phyloP scores from a whole-genome alignment of 2,888 invertebrate genomes.

The Acronicta psi region DNA sequence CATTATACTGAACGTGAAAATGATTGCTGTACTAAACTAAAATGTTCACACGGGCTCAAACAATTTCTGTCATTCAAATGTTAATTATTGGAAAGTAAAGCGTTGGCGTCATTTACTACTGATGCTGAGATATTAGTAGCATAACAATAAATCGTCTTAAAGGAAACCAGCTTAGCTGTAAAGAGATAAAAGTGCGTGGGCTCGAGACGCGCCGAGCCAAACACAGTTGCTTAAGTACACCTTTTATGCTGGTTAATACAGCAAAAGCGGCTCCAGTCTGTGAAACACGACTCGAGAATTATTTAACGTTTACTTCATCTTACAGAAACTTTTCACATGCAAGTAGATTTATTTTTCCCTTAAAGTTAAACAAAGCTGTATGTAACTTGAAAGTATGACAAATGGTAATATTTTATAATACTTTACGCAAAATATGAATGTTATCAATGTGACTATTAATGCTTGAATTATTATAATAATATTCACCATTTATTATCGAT shows the following conservation, averaged over 20 bases:
- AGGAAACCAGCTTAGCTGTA: constrained; percentile 82
- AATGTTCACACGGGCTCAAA: constrained; percentile 44
- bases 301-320: constrained; percentile 41
- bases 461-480: constrained; percentile 41
- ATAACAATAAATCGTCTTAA: constrained; percentile 83
- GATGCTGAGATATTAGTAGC: constrained; percentile 80
- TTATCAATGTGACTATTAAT: constrained; percentile 30
- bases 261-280: constrained; percentile 43
- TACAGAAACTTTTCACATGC: constrained; percentile 15
- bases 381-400: constrained; percentile 34
- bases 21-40: constrained; percentile 30
- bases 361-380: constrained; percentile 20
- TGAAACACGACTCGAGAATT: constrained; percentile 51
- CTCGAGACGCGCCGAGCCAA: constrained; percentile 65
- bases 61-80: constrained; percentile 71
- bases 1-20: constrained; percentile 13
- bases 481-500: constrained; percentile 40
- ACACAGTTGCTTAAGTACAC: constrained; percentile 81
- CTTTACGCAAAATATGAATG: constrained; percentile 36
- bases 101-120: constrained; percentile 78
- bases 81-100: constrained; percentile 79
- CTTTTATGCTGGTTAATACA: constrained; percentile 81
- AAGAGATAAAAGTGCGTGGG: constrained; percentile 87
- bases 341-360: constrained; percentile 6
- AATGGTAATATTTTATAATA: constrained; percentile 39